Evolutionary conservation across 1,140 invertebrate genomes (phyloP).

Genomic region (Philotrypesis tridentata): DNA sequence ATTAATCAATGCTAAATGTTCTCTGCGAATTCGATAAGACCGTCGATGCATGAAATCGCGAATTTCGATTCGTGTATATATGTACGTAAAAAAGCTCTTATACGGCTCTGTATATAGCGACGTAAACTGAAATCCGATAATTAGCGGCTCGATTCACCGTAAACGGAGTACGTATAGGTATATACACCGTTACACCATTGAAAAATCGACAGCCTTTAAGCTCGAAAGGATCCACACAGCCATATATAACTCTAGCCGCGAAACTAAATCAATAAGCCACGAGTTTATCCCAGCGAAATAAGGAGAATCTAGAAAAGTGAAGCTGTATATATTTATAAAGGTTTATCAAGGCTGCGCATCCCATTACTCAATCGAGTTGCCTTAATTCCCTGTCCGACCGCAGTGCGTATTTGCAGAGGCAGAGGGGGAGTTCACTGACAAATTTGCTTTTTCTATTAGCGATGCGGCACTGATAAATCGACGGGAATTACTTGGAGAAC

Average conservation of each 20-base stretch:
- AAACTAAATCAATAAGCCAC: constrained; percentile 8
- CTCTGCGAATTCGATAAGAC: no score
- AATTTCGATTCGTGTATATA: not conserved
- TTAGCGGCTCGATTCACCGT: not conserved
- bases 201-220: no score
- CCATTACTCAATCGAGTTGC: constrained; percentile 37
- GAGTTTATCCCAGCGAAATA: not conserved
- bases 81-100: no score
- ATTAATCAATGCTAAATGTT: no score
- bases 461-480: not conserved
- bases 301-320: not conserved
- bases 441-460: constrained; percentile 39
- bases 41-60: not conserved
- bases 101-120: not conserved
- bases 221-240: not conserved
- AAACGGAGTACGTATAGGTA: not conserved
- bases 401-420: not conserved
- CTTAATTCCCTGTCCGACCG: not conserved
- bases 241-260: not conserved
- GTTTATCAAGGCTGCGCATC: not conserved
- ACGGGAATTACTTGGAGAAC: not conserved
- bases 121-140: not conserved
- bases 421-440: not conserved
- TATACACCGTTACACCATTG: no score
- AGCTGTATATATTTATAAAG: not conserved